A percentile compares a stretch with the other conserved stretches of the same genome.
phyloP scores from a whole-genome alignment of 2,888 invertebrate species.

The Pantelozetes paolii region DNA sequence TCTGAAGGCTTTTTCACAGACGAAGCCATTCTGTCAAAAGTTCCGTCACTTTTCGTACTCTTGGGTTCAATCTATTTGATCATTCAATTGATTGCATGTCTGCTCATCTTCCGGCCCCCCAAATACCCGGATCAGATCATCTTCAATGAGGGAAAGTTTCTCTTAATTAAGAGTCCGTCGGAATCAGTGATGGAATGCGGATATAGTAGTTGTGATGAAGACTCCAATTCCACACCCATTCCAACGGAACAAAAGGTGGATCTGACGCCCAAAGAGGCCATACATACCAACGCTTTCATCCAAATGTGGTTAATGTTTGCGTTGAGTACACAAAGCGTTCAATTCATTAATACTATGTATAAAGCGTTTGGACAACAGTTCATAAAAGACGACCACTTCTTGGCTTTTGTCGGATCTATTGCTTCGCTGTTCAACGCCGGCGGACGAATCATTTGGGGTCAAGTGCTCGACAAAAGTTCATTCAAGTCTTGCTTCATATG shows the following conservation, averaged over 20 bases:
- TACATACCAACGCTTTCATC: slow-evolving; percentile 51
- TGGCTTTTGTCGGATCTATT: slow-evolving; percentile 55
- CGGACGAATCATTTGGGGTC: slow-evolving; percentile 56
- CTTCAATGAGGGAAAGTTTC: slow-evolving; percentile 38
- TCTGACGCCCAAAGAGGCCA: slow-evolving; percentile 48
- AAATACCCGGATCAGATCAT: slow-evolving; percentile 36
- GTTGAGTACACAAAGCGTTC: slow-evolving; percentile 50
- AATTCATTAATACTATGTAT: slow-evolving; percentile 53
- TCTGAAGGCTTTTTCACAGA: slow-evolving; percentile 41
- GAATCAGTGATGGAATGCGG: slow-evolving; percentile 2
- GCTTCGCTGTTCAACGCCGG: slow-evolving; percentile 56
- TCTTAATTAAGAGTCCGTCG: slow-evolving; percentile 33
- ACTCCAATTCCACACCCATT: not conserved
- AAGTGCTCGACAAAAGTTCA: slow-evolving; percentile 36
- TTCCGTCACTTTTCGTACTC: slow-evolving; percentile 51
- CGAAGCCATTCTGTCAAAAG: slow-evolving; percentile 44
- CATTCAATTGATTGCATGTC: slow-evolving; percentile 50
- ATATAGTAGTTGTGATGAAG: slow-evolving; percentile 39
- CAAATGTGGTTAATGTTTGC: slow-evolving; percentile 52
- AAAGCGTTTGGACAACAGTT: slow-evolving; percentile 55
- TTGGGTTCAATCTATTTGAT: slow-evolving; percentile 50
- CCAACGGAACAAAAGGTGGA: slow-evolving; percentile 5
- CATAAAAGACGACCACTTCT: slow-evolving; percentile 56
- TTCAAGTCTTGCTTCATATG: slow-evolving; percentile 49
- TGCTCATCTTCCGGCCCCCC: slow-evolving; percentile 47